Conservation (phyloP, 2,888 invertebrate species). For the Cremastinae sp. region DNA sequence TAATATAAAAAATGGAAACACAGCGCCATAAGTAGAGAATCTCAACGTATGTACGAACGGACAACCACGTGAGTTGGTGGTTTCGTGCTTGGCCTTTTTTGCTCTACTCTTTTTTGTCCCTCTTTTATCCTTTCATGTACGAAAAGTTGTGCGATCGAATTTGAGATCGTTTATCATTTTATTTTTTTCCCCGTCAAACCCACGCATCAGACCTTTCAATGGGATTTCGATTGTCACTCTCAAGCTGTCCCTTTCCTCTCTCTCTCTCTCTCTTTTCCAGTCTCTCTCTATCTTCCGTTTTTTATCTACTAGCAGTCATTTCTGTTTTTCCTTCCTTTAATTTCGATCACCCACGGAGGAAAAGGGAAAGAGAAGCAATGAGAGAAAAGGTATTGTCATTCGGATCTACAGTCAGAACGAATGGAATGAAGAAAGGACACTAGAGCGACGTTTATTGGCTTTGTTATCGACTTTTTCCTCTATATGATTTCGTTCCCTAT, state of each 20-base stretch:
- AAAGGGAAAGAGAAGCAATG: not conserved
- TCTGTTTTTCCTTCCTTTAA: not conserved
- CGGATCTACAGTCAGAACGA: not conserved
- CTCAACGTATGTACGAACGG: too few species aligned
- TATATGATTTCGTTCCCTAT: not conserved
- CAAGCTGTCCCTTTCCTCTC: slow-evolving; percentile 15
- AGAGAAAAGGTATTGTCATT: not conserved
- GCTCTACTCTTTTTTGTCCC: slow-evolving; percentile 35
- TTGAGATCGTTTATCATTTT: slow-evolving; percentile 65
- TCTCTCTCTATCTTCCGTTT: slow-evolving; percentile 6
- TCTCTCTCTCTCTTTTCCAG: slow-evolving; percentile 22
- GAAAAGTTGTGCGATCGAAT: slow-evolving; percentile 57
- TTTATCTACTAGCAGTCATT: not conserved
- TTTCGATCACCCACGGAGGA: not conserved
- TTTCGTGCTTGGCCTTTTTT: too few species aligned
- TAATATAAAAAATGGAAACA: too few species aligned
- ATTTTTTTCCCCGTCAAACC: slow-evolving; percentile 63
- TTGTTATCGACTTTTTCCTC: slow-evolving; percentile 26
- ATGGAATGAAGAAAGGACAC: slow-evolving; percentile 1
- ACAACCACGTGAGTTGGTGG: too few species aligned
- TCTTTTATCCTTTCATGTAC: slow-evolving; percentile 14
- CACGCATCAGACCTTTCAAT: slow-evolving; percentile 32
- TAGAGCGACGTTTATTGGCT: slow-evolving; percentile 36
- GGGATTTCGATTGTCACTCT: slow-evolving; percentile 11
- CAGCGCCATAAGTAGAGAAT: too few species aligned